Conservation (phyloP, 64 coral and sea anemone species). For the Actinia tenebrosa region DNA sequence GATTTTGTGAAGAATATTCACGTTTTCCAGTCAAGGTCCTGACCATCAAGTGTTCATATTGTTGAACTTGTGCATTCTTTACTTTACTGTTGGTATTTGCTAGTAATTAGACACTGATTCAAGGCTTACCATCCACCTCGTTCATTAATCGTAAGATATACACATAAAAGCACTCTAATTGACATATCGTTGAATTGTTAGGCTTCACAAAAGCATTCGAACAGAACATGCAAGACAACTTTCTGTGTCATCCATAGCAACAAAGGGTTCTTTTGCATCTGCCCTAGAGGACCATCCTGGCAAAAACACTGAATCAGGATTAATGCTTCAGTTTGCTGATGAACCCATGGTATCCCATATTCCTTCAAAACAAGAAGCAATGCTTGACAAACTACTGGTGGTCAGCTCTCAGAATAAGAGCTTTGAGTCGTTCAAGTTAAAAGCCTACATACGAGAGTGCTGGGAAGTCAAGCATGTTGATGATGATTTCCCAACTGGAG, state of each 20-base stretch:
- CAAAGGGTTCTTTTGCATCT: slow-evolving; percentile 72
- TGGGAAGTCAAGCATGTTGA: slow-evolving; percentile 76
- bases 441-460: slow-evolving; percentile 79
- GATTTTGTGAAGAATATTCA: no score
- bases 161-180: background rate
- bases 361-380: slow-evolving; percentile 19
- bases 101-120: no score
- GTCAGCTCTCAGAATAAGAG: slow-evolving; percentile 45
- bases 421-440: slow-evolving; percentile 81
- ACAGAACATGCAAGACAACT: slow-evolving; percentile 30
- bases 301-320: slow-evolving; percentile 41
- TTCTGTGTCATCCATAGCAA: slow-evolving; percentile 58
- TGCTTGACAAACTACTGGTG: slow-evolving; percentile 58
- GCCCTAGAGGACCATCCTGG: slow-evolving; percentile 72
- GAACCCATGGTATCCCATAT: slow-evolving; percentile 50
- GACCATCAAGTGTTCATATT: no score
- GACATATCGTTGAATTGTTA: background rate
- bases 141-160: no score
- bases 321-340: slow-evolving; percentile 54
- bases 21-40: no score
- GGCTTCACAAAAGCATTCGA: slow-evolving; percentile 72
- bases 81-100: no score
- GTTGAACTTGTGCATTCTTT: no score
- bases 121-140: no score
- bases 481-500: slow-evolving; percentile 74